phyloP scores from a whole-genome alignment of 1,140 invertebrate genomes.

The Aphidius gifuensis region DNA sequence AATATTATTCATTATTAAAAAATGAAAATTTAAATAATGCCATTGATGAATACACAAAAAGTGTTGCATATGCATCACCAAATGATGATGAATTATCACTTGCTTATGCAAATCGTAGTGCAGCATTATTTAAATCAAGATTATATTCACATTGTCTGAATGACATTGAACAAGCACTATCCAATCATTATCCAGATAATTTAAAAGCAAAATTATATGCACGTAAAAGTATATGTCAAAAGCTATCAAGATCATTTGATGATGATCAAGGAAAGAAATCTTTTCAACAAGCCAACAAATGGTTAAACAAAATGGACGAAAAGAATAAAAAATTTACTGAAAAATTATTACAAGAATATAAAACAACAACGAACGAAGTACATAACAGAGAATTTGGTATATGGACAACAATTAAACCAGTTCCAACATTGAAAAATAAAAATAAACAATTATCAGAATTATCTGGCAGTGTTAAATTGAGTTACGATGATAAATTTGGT shows the following conservation, averaged over 20 bases:
- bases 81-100: conserved; percentile 15
- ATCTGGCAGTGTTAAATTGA: conserved; percentile 1
- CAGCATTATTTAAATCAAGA: conserved; percentile 8
- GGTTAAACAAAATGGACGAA: conserved; percentile 5
- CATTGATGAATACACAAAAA: conserved; percentile 7
- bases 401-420: background rate
- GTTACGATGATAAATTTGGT: conserved; percentile 53
- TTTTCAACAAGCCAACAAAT: background rate
- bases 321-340: background rate
- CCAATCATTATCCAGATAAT: conserved; percentile 9
- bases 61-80: conserved; percentile 5
- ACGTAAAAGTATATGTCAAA: conserved; percentile 1
- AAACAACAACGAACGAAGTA: background rate
- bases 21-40: too few relatives aligned
- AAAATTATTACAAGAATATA: background rate
- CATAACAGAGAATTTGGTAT: background rate
- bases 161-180: conserved; percentile 15
- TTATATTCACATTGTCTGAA: conserved; percentile 13
- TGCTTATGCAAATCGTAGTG: conserved; percentile 21
- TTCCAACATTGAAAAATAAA: background rate
- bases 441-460: background rate
- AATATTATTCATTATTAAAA: too few relatives aligned
- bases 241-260: too few relatives aligned
- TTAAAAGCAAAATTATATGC: conserved; percentile 9
- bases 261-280: background rate